Evolutionary conservation across 1,140 invertebrate species (phyloP), one percentile per base, ranked within the genome.

Genomic region (Steinernema feltiae): DNA sequence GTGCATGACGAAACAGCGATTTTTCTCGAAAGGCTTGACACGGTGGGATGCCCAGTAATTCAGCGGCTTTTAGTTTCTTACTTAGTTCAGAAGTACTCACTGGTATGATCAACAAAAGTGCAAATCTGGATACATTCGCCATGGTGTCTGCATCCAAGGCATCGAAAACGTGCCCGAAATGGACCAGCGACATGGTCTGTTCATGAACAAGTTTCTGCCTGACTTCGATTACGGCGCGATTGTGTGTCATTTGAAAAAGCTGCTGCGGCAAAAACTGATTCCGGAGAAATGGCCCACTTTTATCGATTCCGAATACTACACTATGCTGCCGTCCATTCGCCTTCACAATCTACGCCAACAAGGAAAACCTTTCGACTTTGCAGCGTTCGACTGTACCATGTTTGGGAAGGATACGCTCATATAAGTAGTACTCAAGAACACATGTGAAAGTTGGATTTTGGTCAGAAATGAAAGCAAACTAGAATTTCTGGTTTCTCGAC

Each of bases 121-220:
- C 24, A 3, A n/a, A 12, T 63, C 53, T 32, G 30, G 46, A 1
- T 12, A 12, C 63, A 63, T 18, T 2, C 32, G 80, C 0, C 80
- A 83, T 48, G 24, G 27, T 30, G 35, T 83, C 32, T 83, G 80
- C 71, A 75, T 83, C 31, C 76, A 72, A 12, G 80, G 80, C 3
- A 70, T 82, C 2, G 80, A 81, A 69, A 75, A 83, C 48, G 35
- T 81, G 1, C 21, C 17, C 31, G 69, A 84, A 30, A 70, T 81
- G 24, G 69, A 69, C 21, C 21, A 70, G 3, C 73, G 31, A 18
- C 80, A 78, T 15, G 30, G 74, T 12, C 29, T 81, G 1, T 81
- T 81, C 41, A 79, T 72, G 18, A 81, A 81, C 48, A 81, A 81
- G 74, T 32, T 81, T 35, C 35, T 82, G 48, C 82, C 78, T 1